Conservation (phyloP, 2,888 invertebrate species). For the Idaea straminata region DNA sequence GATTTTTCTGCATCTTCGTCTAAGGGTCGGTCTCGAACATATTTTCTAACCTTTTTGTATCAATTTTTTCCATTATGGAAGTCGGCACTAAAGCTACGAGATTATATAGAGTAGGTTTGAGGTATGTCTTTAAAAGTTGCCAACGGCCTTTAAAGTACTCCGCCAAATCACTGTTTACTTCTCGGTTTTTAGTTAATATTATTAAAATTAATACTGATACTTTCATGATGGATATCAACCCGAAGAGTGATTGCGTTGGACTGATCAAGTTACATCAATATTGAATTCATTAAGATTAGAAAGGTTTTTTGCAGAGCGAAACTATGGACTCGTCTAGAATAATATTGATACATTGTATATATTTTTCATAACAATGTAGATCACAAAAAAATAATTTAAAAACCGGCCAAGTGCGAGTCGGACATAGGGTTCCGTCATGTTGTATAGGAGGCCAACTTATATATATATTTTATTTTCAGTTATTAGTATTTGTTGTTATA, state of each 20-base stretch:
- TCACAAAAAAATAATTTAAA: conserved; percentile 3
- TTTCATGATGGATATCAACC: conserved; percentile 25
- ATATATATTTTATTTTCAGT: too few relatives aligned
- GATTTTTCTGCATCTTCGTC: conserved; percentile 2
- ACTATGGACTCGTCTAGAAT: conserved; percentile 18
- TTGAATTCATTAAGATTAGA: conserved; percentile 3
- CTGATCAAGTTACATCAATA: conserved; percentile 12
- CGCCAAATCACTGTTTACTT: conserved; percentile 34
- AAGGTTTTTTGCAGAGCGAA: conserved; percentile 19
- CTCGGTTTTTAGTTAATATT: conserved; percentile 27
- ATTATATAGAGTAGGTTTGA: neutral
- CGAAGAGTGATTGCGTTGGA: conserved; percentile 9
- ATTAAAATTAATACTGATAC: conserved; percentile 21
- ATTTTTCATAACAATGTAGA: neutral
- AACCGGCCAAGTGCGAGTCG: neutral
- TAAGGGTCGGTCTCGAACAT: neutral
- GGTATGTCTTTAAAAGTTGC: conserved; percentile 27
- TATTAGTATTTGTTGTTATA: too few relatives aligned
- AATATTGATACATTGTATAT: conserved; percentile 3
- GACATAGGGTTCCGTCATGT: too few relatives aligned
- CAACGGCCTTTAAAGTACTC: conserved; percentile 31
- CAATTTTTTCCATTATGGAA: neutral
- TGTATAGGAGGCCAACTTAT: too few relatives aligned
- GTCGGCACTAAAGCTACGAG: neutral
- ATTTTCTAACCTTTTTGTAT: neutral